A percentile compares a stretch with the other conserved stretches of the same genome.
These are phyloP conservation scores for Cercopithecus mona DNA, from an alignment of 2,113 vertebrate species.

Conservation along the genomic window DNA sequence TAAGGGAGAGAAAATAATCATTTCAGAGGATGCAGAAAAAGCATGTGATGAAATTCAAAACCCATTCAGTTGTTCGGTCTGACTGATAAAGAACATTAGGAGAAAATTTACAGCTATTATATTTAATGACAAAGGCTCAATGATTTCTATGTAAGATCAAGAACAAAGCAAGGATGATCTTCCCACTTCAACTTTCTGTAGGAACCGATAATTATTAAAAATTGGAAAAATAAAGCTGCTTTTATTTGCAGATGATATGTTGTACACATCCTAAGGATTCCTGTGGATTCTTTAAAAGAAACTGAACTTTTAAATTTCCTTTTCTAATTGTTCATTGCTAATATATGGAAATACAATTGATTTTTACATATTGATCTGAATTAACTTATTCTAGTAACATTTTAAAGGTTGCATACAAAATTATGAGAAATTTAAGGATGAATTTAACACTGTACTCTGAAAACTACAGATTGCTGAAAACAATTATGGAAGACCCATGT, in stretches of 20 bases:
- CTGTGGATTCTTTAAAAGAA: neutral
- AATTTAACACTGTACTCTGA: neutral
- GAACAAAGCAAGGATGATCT: neutral
- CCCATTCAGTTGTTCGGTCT: neutral
- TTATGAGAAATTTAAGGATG: neutral
- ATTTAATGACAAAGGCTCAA: constrained; percentile 1
- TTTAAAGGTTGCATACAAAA: neutral
- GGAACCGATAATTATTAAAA: neutral
- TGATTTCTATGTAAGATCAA: neutral
- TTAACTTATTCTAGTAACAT: no score
- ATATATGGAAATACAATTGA: no score
- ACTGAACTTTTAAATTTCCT: no score
- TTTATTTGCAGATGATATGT: neutral
- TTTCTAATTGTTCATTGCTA: no score
- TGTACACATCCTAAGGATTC: neutral
- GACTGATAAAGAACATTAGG: neutral
- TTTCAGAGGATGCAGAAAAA: neutral
- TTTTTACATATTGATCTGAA: no score
- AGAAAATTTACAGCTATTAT: neutral
- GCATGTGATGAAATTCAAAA: neutral
- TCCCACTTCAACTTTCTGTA: neutral
- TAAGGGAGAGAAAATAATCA: neutral
- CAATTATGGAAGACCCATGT: neutral
- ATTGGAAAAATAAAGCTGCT: neutral
- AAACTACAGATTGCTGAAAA: neutral